Evolutionary conservation across 2,888 invertebrate genomes (phyloP), one percentile per base, ranked within the genome.

Genomic region (Drosophila greeni): DNA sequence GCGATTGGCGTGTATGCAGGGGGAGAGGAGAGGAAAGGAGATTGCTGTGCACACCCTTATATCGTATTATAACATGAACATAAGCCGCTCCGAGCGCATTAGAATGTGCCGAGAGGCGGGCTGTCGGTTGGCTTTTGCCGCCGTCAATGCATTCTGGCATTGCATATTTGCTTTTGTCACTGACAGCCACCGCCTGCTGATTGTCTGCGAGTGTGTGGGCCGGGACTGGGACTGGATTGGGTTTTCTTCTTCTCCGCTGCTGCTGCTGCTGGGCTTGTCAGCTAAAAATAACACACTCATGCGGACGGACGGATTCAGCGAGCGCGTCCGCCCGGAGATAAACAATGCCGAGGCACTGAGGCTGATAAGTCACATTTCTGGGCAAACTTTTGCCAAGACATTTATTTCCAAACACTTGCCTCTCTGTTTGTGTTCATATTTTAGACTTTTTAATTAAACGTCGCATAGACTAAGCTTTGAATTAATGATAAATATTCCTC

Each of bases 261-360:
- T n/a, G n/a, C n/a, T n/a, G n/a, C n/a, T 43, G 20, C 20, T 11
- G 23, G 34, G 40, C 60, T 66, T 66, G 62, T 64, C 56, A 66
- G 65, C 82, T 78, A 75, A 82, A 78, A 72, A 82, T 75, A 84
- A 36, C 39, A 62, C 39, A 40, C 59, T 43, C 34, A 14, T 31
- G 11, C 37, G 43, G 12, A 23, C 9, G 18, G 12, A 60, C 12
- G 18, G 12, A 60, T 14, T 39, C 45, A 67, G 36, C 26, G 49
- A 56, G 24, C 39, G 31, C 34, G 40, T 40, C 29, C 18, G 45
- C 18, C 24, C 20, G 37, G 29, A 43, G 58, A 43, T 37, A 59
- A 59, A 59, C 59, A 59, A 57, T 45, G 60, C 43, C 12, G n/a
- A 59, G 59, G 39, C 12, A 37, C 59, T 45, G 33, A 23, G 34